Conservation (phyloP, 2,113 vertebrate genomes). For the Apeltes quadracus region DNA sequence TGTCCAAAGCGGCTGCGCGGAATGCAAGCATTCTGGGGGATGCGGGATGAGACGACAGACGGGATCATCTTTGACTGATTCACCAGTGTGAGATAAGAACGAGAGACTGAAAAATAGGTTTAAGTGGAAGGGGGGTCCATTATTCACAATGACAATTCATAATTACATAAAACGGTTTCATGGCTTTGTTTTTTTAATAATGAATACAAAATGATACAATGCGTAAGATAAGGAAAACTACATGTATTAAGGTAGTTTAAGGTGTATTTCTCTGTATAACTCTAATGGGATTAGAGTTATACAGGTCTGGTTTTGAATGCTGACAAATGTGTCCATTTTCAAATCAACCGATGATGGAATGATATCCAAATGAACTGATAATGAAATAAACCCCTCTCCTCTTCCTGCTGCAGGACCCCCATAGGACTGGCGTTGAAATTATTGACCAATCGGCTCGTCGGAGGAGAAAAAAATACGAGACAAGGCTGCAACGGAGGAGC, state of each 20-base stretch:
- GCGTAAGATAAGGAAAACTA: not conserved
- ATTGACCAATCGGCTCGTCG: slow-evolving; percentile 61
- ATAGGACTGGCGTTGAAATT: slow-evolving; percentile 25
- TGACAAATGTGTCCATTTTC: not conserved
- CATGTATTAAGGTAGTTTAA: not conserved
- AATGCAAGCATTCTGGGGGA: not conserved
- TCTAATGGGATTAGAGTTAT: too few relatives aligned
- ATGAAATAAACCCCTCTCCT: slow-evolving; percentile 27
- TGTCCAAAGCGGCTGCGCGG: slow-evolving; percentile 21
- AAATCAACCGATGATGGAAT: slow-evolving; percentile 26
- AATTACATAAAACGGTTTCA: not conserved
- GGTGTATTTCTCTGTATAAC: not conserved
- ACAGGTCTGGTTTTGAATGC: not conserved
- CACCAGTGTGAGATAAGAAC: slow-evolving; percentile 45
- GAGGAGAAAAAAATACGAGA: slow-evolving; percentile 37
- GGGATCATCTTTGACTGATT: slow-evolving; percentile 50
- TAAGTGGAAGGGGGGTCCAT: not conserved
- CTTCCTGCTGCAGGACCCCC: slow-evolving; percentile 41
- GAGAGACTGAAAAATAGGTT: not conserved
- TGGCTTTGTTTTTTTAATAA: not conserved
- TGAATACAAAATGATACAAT: not conserved
- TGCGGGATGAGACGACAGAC: slow-evolving; percentile 29
- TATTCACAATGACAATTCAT: not conserved
- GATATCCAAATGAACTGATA: slow-evolving; percentile 26
- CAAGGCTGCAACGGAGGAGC: slow-evolving; percentile 37